Percentiles rank a stretch among this genome's conserved stretches.
phyloP scores from a whole-genome alignment of 2,888 invertebrate species.

The Leuctra nigra region DNA sequence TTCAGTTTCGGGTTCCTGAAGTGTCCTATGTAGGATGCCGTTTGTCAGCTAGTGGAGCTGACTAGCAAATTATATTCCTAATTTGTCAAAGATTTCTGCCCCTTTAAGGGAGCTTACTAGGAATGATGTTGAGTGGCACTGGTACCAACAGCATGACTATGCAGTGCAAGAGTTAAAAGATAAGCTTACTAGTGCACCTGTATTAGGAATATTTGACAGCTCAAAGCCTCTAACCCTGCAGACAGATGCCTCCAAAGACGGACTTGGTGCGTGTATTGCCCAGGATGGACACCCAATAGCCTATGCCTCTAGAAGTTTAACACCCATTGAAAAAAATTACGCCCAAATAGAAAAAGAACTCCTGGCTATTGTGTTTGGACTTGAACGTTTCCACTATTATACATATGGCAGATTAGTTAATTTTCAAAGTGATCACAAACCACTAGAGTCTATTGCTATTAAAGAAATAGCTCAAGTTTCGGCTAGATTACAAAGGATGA shows the following conservation, averaged over 20 bases:
- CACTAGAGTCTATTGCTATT: neutral
- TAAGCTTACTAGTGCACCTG: neutral
- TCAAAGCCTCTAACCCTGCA: neutral
- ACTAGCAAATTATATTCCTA: no score
- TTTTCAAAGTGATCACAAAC: slow-evolving; percentile 14
- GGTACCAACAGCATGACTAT: no score
- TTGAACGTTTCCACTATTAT: slow-evolving; percentile 7
- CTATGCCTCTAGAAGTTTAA: slow-evolving; percentile 1
- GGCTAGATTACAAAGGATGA: slow-evolving; percentile 7
- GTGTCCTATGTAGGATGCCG: slow-evolving; percentile 3
- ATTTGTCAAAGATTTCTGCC: no score
- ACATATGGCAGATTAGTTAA: neutral
- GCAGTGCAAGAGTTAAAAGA: no score
- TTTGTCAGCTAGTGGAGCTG: neutral
- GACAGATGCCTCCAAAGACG: slow-evolving; percentile 1
- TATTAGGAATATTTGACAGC: neutral
- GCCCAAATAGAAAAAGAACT: slow-evolving; percentile 9
- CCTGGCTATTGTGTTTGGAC: slow-evolving; percentile 3
- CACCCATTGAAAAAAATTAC: neutral
- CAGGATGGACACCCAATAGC: neutral
- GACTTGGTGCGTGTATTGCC: neutral
- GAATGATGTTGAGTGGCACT: no score
- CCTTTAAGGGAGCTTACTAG: no score
- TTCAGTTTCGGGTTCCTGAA: neutral
- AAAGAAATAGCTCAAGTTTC: slow-evolving; percentile 1